These are phyloP conservation scores for Tolypeutes matacus DNA, from an alignment of 2,797 vertebrate genomes.

Conservation along the genomic window DNA sequence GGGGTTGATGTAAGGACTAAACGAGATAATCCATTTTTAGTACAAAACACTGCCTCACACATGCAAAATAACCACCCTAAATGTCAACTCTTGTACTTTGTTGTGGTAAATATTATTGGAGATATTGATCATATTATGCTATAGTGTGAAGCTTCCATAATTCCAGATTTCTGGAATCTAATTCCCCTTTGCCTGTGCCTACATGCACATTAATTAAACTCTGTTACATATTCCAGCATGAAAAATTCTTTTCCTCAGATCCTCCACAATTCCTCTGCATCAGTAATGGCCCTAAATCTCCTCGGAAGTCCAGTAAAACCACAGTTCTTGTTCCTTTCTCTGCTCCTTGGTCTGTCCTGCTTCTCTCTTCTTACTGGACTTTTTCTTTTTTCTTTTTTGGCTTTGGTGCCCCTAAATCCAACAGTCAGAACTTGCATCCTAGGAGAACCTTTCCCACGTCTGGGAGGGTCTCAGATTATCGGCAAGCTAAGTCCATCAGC, in stretches of 20 bases:
- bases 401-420: constrained; percentile 35
- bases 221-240: background rate
- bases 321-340: background rate
- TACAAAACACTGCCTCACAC: background rate
- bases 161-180: background rate
- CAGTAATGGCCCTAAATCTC: background rate
- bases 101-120: background rate
- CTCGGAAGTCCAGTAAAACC: constrained; percentile 5
- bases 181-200: background rate
- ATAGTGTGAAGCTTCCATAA: background rate
- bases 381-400: background rate
- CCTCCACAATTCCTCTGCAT: background rate
- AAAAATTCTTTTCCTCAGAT: background rate
- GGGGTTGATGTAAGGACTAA: background rate
- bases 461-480: constrained; percentile 8
- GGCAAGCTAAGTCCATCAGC: background rate
- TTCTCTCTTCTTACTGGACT: background rate
- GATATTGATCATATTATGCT: background rate
- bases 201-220: background rate
- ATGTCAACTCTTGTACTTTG: background rate
- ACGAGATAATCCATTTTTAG: background rate
- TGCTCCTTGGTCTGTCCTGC: background rate
- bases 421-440: background rate
- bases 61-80: background rate
- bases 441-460: accelerated